Evolutionary conservation across 2,113 vertebrate genomes (phyloP), one percentile per base, ranked within the genome.

Genomic region (Coracopsis vasa): DNA sequence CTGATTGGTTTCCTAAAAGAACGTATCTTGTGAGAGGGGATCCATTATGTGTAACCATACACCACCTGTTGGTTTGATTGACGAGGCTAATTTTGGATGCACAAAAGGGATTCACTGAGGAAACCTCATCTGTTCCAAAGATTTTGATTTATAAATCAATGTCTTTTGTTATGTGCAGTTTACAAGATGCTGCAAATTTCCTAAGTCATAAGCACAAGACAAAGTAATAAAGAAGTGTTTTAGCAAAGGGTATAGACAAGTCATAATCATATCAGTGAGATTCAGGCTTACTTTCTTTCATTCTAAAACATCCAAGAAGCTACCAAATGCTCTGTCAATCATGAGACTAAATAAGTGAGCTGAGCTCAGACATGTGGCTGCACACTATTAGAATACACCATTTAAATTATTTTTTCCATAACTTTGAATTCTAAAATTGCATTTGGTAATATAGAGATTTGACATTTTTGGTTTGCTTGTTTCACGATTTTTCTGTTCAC

Each of bases 1-100:
- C 97, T 97, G 96, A 99, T 99, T 99, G 99, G 99, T 86, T 97
- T 62, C 69, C 51, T 53, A 42, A 42, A 66, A 84, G 94, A 96
- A 96, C 95, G 98, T 97, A 92, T 96, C 96, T 95, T 95, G 98
- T 97, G 98, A 98, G 95, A 85, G 94, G 70, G 95, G 97, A 96
- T 97, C 97, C 97, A 95, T 97, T 98, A 97, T 90, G 92, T 98
- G 96, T 92, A 97, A 97, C 96, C 95, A 90, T 92, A 94, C 81
- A 97, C 98, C 98, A 98, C 98, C 97, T 97, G 97, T 98, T 97
- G 79, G 85, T 96, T 92, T 98, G 98, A 98, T 62, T 96, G 98
- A 88, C 97, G 97, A 54, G 3, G 56, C 95, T 98, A 98, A 98
- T 95, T 98, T 97, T 98, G 98, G 96, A 88, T 66, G 77, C 85